Evolutionary conservation across 2,888 invertebrate genomes (phyloP).

Genomic region (Amphimallon solstitiale): DNA sequence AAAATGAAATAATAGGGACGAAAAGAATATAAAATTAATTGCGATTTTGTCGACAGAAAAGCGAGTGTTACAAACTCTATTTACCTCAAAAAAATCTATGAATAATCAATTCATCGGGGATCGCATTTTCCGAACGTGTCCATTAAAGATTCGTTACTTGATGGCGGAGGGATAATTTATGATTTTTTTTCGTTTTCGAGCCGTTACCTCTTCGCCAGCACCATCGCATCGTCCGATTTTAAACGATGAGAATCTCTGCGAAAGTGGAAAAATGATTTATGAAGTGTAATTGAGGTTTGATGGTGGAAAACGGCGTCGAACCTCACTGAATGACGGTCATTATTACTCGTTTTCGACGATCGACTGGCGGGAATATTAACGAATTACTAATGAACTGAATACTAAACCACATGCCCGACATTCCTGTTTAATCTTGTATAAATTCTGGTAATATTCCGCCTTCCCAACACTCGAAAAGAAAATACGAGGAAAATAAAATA

Average conservation of each 20-base stretch:
- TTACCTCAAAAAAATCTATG: slow-evolving; percentile 30
- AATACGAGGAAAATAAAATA: neutral
- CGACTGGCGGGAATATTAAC: slow-evolving; percentile 23
- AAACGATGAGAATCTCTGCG: slow-evolving; percentile 27
- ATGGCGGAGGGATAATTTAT: slow-evolving; percentile 23
- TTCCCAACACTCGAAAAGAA: neutral
- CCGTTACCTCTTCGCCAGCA: neutral
- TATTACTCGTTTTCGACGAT: slow-evolving; percentile 31
- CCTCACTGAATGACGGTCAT: slow-evolving; percentile 29
- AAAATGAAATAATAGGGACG: neutral
- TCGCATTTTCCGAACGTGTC: slow-evolving; percentile 23
- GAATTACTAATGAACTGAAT: slow-evolving; percentile 29
- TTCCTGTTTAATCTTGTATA: slow-evolving; percentile 20
- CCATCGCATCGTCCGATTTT: slow-evolving; percentile 12
- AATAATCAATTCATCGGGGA: slow-evolving; percentile 30
- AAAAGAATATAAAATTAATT: slow-evolving; percentile 30
- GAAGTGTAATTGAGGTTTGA: slow-evolving; percentile 32
- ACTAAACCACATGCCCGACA: slow-evolving; percentile 9
- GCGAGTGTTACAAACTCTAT: slow-evolving; percentile 17
- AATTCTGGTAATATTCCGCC: neutral
- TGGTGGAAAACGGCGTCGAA: slow-evolving; percentile 13
- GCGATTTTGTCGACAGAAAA: slow-evolving; percentile 26
- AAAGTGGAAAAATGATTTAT: slow-evolving; percentile 35
- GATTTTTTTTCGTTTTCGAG: slow-evolving; percentile 11
- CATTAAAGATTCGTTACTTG: slow-evolving; percentile 32